Evolutionary conservation across 1,140 invertebrate genomes (phyloP).

Genomic region (Drosophila mojavensis): DNA sequence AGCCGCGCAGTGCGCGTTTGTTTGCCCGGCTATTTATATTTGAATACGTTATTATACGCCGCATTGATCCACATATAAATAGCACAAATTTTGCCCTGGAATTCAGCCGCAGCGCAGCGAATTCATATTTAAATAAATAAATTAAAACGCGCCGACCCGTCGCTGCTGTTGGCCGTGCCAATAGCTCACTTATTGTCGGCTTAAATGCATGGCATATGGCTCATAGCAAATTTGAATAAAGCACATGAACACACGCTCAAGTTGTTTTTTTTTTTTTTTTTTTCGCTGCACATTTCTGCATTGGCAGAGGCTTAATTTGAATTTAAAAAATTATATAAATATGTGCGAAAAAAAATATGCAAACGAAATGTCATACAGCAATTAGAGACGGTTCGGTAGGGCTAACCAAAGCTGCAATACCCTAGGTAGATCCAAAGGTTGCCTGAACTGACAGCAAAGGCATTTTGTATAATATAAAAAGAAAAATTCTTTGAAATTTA

Average conservation of each 20-base stretch:
- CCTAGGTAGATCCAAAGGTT: too few relatives aligned
- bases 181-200: background rate
- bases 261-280: too few relatives aligned
- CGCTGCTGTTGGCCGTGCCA: too few relatives aligned
- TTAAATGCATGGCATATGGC: background rate
- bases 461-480: too few relatives aligned
- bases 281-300: too few relatives aligned
- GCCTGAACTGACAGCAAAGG: too few relatives aligned
- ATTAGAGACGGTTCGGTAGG: background rate
- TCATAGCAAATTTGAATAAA: background rate
- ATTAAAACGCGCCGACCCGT: background rate
- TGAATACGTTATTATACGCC: background rate
- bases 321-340: background rate
- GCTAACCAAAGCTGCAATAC: too few relatives aligned
- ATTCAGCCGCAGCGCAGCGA: background rate
- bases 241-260: background rate
- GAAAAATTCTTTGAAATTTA: too few relatives aligned
- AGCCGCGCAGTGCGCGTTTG: background rate
- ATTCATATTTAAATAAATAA: background rate
- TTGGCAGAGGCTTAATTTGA: too few relatives aligned
- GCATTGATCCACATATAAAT: background rate
- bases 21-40: background rate
- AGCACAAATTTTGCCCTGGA: background rate
- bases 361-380: background rate
- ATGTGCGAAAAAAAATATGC: background rate